phyloP scores from a whole-genome alignment of 2,797 vertebrate genomes.

The Falco berigora region DNA sequence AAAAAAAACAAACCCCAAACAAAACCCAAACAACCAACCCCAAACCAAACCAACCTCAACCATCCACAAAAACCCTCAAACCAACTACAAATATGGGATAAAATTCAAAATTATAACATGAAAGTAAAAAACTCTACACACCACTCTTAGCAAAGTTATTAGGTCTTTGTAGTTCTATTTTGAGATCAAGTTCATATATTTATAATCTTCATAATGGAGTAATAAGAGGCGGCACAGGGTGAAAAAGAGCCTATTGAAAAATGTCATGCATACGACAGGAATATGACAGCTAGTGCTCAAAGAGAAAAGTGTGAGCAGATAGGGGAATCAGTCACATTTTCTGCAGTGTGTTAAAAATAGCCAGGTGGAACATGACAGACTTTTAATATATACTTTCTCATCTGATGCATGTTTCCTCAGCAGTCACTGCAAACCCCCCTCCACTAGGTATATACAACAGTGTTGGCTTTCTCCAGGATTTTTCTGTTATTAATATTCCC shows the following conservation, averaged over 20 bases:
- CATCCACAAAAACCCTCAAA: background rate
- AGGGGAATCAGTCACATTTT: background rate
- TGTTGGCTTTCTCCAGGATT: background rate
- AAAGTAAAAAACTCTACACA: background rate
- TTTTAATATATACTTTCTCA: conserved; percentile 1
- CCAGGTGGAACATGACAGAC: background rate
- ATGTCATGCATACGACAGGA: background rate
- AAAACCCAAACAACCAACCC: background rate
- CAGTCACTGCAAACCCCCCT: background rate
- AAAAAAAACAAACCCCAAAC: too few relatives aligned
- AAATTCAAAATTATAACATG: background rate
- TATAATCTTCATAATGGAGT: background rate
- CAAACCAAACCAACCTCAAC: background rate
- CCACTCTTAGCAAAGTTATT: background rate
- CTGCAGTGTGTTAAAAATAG: conserved; percentile 38
- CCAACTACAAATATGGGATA: background rate
- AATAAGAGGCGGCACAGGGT: background rate
- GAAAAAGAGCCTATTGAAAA: background rate
- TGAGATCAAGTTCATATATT: background rate
- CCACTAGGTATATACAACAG: background rate
- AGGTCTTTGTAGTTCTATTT: background rate
- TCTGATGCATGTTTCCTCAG: background rate
- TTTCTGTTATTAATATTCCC: background rate
- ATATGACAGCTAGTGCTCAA: background rate
- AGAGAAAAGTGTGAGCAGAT: background rate